These are phyloP conservation scores for Setipinna tenuifilis DNA, from an alignment of 2,797 vertebrate genomes.

Conservation along the genomic window DNA sequence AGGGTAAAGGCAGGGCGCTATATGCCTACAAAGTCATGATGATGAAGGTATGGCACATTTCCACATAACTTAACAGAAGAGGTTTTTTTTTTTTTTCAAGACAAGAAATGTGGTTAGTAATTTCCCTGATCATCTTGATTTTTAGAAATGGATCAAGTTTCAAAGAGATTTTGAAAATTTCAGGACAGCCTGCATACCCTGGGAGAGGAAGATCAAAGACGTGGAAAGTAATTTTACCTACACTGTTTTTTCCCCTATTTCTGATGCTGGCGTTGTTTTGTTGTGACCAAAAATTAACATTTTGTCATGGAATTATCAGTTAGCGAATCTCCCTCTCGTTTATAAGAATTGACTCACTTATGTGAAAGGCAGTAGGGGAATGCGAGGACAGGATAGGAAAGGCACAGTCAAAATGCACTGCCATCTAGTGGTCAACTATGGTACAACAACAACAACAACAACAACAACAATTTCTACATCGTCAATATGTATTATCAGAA, in stretches of 20 bases:
- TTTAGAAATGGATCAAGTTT: slow-evolving; percentile 99
- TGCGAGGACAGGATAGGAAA: background rate
- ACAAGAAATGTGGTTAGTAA: background rate
- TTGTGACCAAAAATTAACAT: background rate
- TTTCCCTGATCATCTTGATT: background rate
- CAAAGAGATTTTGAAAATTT: slow-evolving; percentile 97
- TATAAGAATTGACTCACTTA: background rate
- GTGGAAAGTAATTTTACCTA: slow-evolving; percentile 87
- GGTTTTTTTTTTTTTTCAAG: background rate
- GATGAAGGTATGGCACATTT: slow-evolving; percentile 70
- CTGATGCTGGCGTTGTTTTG: background rate
- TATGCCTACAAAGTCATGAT: slow-evolving; percentile 95
- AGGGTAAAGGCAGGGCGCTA: slow-evolving; percentile 91
- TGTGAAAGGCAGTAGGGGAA: background rate
- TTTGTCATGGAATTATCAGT: background rate
- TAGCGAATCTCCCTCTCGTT: background rate
- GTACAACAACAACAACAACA: background rate
- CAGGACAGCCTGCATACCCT: slow-evolving; percentile 94
- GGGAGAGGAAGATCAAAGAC: slow-evolving; percentile 99
- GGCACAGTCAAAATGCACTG: background rate
- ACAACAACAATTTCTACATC: too few species aligned
- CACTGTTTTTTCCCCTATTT: slow-evolving; percentile 42
- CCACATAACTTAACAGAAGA: background rate
- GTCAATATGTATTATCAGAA: background rate
- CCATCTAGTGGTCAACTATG: background rate